Evolutionary conservation across 2,888 invertebrate genomes (phyloP).

Genomic region (Lamellibrachia satsuma): DNA sequence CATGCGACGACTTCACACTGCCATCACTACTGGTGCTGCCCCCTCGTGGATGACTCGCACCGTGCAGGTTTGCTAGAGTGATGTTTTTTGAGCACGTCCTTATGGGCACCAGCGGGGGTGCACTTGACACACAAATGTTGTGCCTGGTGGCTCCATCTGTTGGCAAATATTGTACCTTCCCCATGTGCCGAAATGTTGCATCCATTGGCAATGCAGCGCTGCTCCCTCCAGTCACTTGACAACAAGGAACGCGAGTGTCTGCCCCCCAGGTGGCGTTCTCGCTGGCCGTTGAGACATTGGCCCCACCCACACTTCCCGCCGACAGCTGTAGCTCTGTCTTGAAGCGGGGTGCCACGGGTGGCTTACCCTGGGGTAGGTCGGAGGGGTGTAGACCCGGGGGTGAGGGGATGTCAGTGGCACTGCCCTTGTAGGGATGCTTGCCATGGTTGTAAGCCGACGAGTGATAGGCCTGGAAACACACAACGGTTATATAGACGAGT

Average conservation of each 20-base stretch:
- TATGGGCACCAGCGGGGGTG: slow-evolving; percentile 24
- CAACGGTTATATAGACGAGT: not conserved
- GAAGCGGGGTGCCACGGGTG: slow-evolving; percentile 22
- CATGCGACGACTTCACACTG: not conserved
- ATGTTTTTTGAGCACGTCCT: slow-evolving; percentile 32
- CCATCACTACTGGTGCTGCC: not conserved
- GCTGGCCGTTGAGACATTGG: not conserved
- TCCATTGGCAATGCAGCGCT: not conserved
- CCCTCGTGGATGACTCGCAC: not conserved
- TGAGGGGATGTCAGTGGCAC: slow-evolving; percentile 34
- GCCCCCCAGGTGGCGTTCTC: not conserved
- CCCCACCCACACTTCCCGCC: not conserved
- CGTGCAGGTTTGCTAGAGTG: slow-evolving; percentile 27
- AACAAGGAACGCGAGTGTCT: not conserved
- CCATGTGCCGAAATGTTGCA: not conserved
- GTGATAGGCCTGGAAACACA: slow-evolving; percentile 52
- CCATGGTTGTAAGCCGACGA: slow-evolving; percentile 42
- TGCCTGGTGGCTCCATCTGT: not conserved
- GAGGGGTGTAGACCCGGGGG: slow-evolving; percentile 32
- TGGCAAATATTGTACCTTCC: not conserved
- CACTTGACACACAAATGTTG: not conserved
- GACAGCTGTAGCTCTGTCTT: slow-evolving; percentile 36
- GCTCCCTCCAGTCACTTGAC: not conserved
- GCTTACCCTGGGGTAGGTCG: not conserved
- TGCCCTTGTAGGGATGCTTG: slow-evolving; percentile 35